Percentiles rank a stretch among this genome's conserved stretches.
phyloP scores from a whole-genome alignment of 1,140 invertebrate species.

The Drosophila rhopaloa region DNA sequence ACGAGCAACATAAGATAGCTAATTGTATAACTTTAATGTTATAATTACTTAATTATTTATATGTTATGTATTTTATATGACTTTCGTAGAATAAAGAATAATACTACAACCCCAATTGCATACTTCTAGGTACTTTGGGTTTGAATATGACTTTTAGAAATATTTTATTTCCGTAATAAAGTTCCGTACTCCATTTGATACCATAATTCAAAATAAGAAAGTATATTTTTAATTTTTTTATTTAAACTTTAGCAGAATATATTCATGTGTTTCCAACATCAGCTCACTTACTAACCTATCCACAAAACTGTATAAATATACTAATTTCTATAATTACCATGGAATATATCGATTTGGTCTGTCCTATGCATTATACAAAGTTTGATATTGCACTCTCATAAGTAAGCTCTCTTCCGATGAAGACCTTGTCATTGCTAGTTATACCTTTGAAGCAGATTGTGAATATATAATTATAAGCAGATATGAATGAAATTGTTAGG shows the following conservation, averaged over 20 bases:
- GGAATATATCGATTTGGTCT: conserved; percentile 36
- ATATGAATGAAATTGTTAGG: conserved; percentile 39
- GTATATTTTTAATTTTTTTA: conserved; percentile 34
- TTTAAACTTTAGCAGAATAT: conserved; percentile 72
- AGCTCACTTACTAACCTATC: conserved; percentile 37
- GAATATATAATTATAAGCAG: conserved; percentile 21
- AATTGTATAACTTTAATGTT: not conserved
- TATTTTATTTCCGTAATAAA: too few species aligned
- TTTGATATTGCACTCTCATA: conserved; percentile 11
- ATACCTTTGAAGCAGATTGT: conserved; percentile 8
- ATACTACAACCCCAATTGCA: not conserved
- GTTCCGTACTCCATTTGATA: too few species aligned
- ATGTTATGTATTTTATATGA: conserved; percentile 18
- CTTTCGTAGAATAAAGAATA: conserved; percentile 29
- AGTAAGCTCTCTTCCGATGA: conserved; percentile 26
- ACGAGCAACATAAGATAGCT: conserved; percentile 46
- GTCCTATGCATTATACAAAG: conserved; percentile 8
- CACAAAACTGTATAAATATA: conserved; percentile 35
- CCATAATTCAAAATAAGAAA: not conserved
- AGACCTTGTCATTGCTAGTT: conserved; percentile 14
- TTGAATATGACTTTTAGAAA: not conserved
- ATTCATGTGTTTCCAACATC: conserved; percentile 47
- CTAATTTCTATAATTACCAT: conserved; percentile 47
- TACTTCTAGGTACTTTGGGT: conserved; percentile 7
- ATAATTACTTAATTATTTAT: not conserved